These are phyloP conservation scores for Drosophila lacertosa DNA, from an alignment of 1,140 invertebrate genomes.

Conservation along the genomic window DNA sequence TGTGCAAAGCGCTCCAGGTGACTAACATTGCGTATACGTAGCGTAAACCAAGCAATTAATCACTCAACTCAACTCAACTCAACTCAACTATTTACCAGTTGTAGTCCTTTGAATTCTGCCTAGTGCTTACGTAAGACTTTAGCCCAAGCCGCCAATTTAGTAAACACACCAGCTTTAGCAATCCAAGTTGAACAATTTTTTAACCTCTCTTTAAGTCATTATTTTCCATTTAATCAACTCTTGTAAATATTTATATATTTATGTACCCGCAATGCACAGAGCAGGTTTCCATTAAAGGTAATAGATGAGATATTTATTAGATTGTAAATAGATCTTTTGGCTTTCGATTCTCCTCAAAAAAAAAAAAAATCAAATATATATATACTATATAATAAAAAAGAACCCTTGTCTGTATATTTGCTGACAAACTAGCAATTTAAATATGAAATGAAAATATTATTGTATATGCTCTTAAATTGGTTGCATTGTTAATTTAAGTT, in stretches of 20 bases:
- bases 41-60: conserved; percentile 49
- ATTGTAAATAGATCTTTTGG: conserved; percentile 6
- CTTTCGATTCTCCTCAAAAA: not conserved
- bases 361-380: too few relatives aligned
- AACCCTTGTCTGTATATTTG: conserved; percentile 20
- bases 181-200: conserved; percentile 7
- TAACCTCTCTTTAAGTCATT: conserved; percentile 14
- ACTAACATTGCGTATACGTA: conserved; percentile 76
- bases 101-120: conserved; percentile 30
- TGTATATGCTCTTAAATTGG: conserved; percentile 28
- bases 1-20: conserved; percentile 80
- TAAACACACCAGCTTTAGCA: conserved; percentile 23
- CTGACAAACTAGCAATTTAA: not conserved
- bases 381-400: too few relatives aligned
- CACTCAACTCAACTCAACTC: conserved; percentile 35
- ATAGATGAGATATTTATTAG: conserved; percentile 8
- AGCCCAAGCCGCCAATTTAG: conserved; percentile 15
- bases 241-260: too few relatives aligned
- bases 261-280: conserved; percentile 37
- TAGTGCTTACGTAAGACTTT: conserved; percentile 52
- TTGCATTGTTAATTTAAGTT: conserved; percentile 49
- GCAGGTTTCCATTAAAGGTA: not conserved
- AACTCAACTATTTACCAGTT: conserved; percentile 49
- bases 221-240: conserved; percentile 17
- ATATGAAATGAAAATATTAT: conserved; percentile 2